Evolutionary conservation across 2,113 vertebrate genomes (phyloP).

Genomic region (Prunella himalayana): DNA sequence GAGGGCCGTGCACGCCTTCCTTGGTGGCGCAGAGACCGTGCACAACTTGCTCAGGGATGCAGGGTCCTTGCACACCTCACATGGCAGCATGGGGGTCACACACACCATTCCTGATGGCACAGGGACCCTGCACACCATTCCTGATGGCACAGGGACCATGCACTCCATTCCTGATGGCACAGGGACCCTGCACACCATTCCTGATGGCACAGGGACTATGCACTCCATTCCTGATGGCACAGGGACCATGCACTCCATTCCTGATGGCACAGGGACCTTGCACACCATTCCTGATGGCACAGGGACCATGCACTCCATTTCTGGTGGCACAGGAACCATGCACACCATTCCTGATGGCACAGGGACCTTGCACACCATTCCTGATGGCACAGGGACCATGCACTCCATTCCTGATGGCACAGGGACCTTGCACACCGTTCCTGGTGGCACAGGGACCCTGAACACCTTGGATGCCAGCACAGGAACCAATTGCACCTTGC

Average conservation of each 20-base stretch:
- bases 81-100: not conserved
- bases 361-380: not conserved
- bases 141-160: accelerated
- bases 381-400: accelerated
- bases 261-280: accelerated
- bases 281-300: no score
- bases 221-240: no score
- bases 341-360: no score
- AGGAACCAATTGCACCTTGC: not conserved
- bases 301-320: accelerated
- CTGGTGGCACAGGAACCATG: not conserved
- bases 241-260: not conserved
- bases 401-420: no score
- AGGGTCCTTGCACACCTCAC: accelerated
- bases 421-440: no score
- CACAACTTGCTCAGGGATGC: accelerated
- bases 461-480: not conserved
- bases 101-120: not conserved
- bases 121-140: accelerated
- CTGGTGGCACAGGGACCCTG: no score
- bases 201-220: accelerated
- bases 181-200: not conserved
- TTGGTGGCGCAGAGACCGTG: accelerated
- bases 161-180: not conserved
- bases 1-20: accelerated